Percentiles rank a stretch among this genome's conserved stretches.
phyloP scores from a whole-genome alignment of 2,888 invertebrate species.

The Idaea dimidiata region DNA sequence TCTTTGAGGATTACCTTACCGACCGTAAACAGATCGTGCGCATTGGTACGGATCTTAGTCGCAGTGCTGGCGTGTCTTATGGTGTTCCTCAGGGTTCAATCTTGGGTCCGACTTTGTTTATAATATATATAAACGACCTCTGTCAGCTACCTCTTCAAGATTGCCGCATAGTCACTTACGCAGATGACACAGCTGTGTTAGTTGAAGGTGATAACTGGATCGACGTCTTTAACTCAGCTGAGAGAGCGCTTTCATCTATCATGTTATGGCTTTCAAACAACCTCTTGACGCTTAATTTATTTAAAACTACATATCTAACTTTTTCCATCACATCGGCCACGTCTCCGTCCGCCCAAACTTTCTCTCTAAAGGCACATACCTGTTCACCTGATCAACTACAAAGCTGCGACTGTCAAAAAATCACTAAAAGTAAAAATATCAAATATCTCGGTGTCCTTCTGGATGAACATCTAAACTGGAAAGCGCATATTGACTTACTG shows the following conservation, averaged over 20 bases:
- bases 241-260: background rate
- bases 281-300: constrained; percentile 6
- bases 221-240: background rate
- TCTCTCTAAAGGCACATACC: too few relatives aligned
- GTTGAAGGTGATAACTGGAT: constrained; percentile 6
- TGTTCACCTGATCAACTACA: too few relatives aligned
- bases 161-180: constrained; percentile 10
- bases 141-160: constrained; percentile 2
- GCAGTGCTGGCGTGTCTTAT: constrained; percentile 1
- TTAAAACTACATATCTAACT: constrained; percentile 8
- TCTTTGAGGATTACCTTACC: constrained; percentile 6
- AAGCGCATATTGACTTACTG: too few relatives aligned
- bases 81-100: constrained; percentile 15
- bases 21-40: constrained; percentile 8
- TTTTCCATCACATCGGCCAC: background rate
- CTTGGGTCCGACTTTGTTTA: constrained; percentile 7
- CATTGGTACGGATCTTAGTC: constrained; percentile 4
- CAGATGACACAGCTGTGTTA: constrained; percentile 13
- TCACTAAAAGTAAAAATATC: too few relatives aligned
- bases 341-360: too few relatives aligned
- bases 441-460: too few relatives aligned
- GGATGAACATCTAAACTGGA: too few relatives aligned
- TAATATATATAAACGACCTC: constrained; percentile 2
- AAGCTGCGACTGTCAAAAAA: too few relatives aligned
- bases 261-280: constrained; percentile 7